Evolutionary conservation across 2,113 vertebrate genomes (phyloP).

Genomic region (Atlantisia rogersi): DNA sequence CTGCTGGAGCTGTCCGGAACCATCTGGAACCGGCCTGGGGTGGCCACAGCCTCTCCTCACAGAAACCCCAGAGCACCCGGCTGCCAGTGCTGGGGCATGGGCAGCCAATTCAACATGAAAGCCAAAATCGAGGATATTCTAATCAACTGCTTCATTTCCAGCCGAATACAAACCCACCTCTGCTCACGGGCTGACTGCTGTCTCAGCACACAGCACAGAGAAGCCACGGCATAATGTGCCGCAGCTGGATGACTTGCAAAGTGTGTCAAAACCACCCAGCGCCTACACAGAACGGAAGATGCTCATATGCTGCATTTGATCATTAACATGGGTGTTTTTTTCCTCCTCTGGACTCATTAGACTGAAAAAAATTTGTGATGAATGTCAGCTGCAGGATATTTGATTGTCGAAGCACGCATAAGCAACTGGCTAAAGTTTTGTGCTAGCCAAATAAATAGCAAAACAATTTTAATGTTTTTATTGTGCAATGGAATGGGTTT

Average conservation of each 20-base stretch:
- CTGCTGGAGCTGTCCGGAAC: neutral
- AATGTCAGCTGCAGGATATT: neutral
- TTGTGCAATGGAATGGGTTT: neutral
- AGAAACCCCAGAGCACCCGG: neutral
- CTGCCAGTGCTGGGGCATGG: too few relatives aligned
- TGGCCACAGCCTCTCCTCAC: neutral
- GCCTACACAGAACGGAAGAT: neutral
- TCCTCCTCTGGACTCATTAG: neutral
- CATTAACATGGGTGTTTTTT: neutral
- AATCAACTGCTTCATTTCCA: neutral
- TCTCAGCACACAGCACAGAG: neutral
- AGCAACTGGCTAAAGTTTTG: neutral
- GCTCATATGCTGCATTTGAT: neutral
- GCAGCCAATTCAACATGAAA: neutral
- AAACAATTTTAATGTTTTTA: neutral
- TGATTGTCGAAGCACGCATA: neutral
- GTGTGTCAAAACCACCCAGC: neutral
- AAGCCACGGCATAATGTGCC: neutral
- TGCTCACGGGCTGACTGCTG: neutral
- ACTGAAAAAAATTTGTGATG: neutral
- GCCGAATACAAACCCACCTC: neutral
- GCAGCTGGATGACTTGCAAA: neutral
- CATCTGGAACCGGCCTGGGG: rapidly evolving
- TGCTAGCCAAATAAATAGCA: neutral
- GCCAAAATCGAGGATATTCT: neutral